Conservation (phyloP, 1,140 invertebrate species). For the Calliopsis andreniformis region DNA sequence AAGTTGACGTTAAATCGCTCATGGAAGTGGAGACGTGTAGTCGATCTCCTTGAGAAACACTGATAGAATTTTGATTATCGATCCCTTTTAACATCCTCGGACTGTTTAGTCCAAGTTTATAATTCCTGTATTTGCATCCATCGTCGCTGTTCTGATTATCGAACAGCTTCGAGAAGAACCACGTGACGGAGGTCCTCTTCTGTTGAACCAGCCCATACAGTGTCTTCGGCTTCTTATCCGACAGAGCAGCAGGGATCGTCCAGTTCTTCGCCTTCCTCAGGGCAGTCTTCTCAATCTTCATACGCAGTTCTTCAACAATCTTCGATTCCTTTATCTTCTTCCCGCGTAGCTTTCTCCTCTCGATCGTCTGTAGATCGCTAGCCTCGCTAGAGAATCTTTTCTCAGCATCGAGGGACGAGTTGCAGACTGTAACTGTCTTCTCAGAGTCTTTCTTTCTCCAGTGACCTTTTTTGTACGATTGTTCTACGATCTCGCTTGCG, state of each 20-base stretch:
- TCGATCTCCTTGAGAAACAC: not conserved
- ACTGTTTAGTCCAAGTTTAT: not conserved
- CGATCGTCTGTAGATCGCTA: not conserved
- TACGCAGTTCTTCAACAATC: not conserved
- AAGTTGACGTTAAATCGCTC: not conserved
- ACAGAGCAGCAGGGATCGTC: constrained; percentile 18
- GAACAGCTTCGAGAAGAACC: constrained; percentile 24
- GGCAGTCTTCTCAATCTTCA: not conserved
- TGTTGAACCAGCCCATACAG: constrained; percentile 19
- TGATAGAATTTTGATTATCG: too few species aligned
- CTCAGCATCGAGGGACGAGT: not conserved
- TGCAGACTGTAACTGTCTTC: not conserved
- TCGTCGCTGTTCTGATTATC: not conserved
- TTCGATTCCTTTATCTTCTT: not conserved
- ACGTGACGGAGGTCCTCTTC: not conserved
- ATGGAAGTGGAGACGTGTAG: constrained; percentile 19
- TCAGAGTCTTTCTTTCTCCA: not conserved
- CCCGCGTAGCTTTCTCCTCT: not conserved
- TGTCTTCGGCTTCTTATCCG: constrained; percentile 33
- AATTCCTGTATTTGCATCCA: not conserved
- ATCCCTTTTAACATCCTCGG: not conserved
- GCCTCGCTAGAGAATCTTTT: not conserved
- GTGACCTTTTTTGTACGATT: not conserved
- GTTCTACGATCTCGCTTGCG: not conserved
- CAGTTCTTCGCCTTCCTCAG: constrained; percentile 28